These are phyloP conservation scores for Mormyrus iriodes DNA, from an alignment of 2,113 vertebrate genomes.

Conservation along the genomic window DNA sequence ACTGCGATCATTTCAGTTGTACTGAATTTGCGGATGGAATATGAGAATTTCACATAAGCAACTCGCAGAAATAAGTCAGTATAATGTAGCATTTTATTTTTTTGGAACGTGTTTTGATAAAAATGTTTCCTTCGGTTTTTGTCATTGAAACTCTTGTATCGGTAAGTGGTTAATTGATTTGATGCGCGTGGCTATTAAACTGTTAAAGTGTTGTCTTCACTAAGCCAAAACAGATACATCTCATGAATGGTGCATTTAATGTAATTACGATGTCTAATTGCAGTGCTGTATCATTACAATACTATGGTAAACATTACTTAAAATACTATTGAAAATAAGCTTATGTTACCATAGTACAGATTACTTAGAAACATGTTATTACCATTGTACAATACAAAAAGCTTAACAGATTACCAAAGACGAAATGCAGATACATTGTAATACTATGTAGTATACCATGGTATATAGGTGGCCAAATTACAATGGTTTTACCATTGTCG, in stretches of 20 bases:
- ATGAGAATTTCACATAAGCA: background rate
- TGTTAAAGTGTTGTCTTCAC: background rate
- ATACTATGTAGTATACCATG: background rate
- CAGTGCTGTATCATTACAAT: background rate
- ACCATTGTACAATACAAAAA: background rate
- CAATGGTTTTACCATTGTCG: background rate
- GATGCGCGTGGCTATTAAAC: background rate
- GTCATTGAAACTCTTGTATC: background rate
- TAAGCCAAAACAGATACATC: background rate
- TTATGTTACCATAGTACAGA: background rate
- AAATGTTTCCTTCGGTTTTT: background rate
- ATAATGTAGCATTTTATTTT: background rate
- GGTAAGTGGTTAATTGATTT: background rate
- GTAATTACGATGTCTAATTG: background rate
- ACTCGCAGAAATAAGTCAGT: background rate
- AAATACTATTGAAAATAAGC: background rate
- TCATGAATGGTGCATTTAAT: background rate
- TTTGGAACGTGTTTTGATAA: background rate
- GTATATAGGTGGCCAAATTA: background rate
- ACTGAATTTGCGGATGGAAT: background rate
- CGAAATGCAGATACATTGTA: background rate
- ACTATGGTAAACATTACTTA: background rate
- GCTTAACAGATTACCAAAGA: background rate
- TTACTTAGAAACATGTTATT: background rate
- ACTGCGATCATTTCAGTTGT: background rate